Percentiles rank a stretch among this genome's conserved stretches.
These are phyloP conservation scores for Forbesichthys papilliferus DNA, from an alignment of 2,113 vertebrate species.

Conservation along the genomic window DNA sequence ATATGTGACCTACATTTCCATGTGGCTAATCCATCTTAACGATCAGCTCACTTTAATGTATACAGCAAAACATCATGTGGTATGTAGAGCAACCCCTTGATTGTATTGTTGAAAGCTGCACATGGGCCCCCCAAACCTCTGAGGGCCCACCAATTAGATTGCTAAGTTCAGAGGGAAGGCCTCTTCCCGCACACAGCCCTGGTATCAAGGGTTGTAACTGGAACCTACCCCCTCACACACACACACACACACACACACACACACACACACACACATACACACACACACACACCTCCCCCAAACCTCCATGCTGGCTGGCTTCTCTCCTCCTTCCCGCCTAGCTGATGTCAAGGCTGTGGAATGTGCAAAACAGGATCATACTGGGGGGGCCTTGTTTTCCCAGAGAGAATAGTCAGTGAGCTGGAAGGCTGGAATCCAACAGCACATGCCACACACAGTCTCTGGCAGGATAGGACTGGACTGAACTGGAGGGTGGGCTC, in stretches of 20 bases:
- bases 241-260: not conserved
- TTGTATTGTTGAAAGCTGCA: conserved; percentile 58
- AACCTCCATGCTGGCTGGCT: not conserved
- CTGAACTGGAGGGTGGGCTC: not conserved
- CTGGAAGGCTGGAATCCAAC: conserved; percentile 47
- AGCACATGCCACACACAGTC: conserved; percentile 60
- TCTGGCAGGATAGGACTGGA: not conserved
- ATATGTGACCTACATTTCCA: conserved; percentile 70
- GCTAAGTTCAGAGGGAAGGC: conserved; percentile 40
- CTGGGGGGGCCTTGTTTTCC: conserved; percentile 71
- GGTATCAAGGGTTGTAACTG: conserved; percentile 6
- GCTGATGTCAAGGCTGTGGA: conserved; percentile 70
- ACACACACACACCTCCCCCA: not conserved
- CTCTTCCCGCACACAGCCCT: conserved; percentile 60
- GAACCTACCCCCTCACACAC: not conserved
- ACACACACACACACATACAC: not conserved
- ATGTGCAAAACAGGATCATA: conserved; percentile 69
- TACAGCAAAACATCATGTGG: conserved; percentile 69
- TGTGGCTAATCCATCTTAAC: conserved; percentile 70
- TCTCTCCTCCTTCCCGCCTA: conserved; percentile 62
- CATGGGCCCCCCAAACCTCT: conserved; percentile 22
- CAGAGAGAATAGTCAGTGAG: conserved; percentile 49
- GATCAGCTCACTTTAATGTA: conserved; percentile 55
- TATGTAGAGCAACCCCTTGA: conserved; percentile 71
- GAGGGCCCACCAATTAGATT: conserved; percentile 51